Evolutionary conservation across 2,888 invertebrate genomes (phyloP).

Genomic region (Leistus spinibarbis): DNA sequence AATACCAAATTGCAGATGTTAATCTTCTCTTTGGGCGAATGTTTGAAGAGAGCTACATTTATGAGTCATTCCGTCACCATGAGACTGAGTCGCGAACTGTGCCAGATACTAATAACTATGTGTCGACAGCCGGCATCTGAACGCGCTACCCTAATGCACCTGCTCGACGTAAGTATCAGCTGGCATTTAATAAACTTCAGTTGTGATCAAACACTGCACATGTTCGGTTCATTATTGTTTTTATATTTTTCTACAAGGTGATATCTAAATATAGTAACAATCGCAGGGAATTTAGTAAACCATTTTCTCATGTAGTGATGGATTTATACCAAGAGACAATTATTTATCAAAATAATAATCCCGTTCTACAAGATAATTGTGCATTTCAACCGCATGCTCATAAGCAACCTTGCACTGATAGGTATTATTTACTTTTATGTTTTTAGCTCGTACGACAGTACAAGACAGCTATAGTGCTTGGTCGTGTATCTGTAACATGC

Average conservation of each 20-base stretch:
- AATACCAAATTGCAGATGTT: conserved; percentile 61
- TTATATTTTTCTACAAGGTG: conserved; percentile 55
- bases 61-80: conserved; percentile 57
- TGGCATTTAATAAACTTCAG: background rate
- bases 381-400: conserved; percentile 10
- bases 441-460: no score
- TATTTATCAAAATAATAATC: conserved; percentile 34
- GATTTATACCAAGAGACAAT: conserved; percentile 64
- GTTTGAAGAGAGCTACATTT: conserved; percentile 61
- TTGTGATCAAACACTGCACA: background rate
- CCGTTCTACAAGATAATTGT: conserved; percentile 25
- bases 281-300: conserved; percentile 60
- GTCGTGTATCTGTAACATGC: no score
- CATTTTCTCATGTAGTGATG: conserved; percentile 68
- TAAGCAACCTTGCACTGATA: conserved; percentile 34
- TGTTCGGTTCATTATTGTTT: background rate
- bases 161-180: conserved; percentile 63
- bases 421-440: conserved; percentile 8
- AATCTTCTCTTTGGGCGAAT: conserved; percentile 65
- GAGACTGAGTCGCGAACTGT: conserved; percentile 60
- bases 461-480: no score
- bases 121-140: conserved; percentile 61
- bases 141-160: conserved; percentile 65
- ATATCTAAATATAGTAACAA: conserved; percentile 64
- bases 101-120: conserved; percentile 63